Percentiles rank a stretch among this genome's conserved stretches.
Conservation (phyloP, 2,797 vertebrate genomes). For the Epinephelus coioides region DNA sequence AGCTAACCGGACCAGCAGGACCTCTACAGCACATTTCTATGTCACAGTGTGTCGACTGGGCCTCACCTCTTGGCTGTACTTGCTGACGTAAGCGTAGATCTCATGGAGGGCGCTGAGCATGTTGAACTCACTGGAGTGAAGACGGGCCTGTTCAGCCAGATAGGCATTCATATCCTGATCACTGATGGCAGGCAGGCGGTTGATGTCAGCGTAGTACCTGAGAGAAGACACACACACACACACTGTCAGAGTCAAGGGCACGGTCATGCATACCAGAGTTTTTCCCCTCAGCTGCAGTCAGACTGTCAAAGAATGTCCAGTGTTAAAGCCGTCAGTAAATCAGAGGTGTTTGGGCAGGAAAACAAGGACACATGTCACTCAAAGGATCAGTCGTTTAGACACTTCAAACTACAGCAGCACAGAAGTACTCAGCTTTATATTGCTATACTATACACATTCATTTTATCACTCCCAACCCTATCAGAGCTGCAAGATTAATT, state of each 20-base stretch:
- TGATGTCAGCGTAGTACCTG: slow-evolving; percentile 97
- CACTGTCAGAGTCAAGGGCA: slow-evolving; percentile 45
- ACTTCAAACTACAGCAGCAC: slow-evolving; percentile 2
- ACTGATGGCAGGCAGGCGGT: slow-evolving; percentile 95
- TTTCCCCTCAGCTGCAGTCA: slow-evolving; percentile 38
- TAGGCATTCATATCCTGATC: slow-evolving; percentile 99
- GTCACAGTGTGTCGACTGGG: slow-evolving; percentile 10
- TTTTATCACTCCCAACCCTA: not conserved
- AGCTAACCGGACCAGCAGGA: not conserved
- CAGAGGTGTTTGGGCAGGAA: slow-evolving; percentile 36
- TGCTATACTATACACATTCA: not conserved
- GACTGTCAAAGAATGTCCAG: slow-evolving; percentile 10
- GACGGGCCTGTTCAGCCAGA: slow-evolving; percentile 95
- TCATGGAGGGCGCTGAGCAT: slow-evolving; percentile 95
- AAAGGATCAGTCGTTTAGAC: slow-evolving; percentile 20
- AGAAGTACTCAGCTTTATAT: not conserved
- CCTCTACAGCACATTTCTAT: not conserved
- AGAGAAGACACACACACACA: slow-evolving; percentile 40
- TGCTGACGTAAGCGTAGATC: slow-evolving; percentile 96
- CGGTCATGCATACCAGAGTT: slow-evolving; percentile 44
- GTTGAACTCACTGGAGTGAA: slow-evolving; percentile 94
- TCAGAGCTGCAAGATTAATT: slow-evolving; percentile 4
- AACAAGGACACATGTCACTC: slow-evolving; percentile 38
- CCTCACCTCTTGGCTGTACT: slow-evolving; percentile 95
- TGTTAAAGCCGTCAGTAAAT: slow-evolving; percentile 20